phyloP scores from a whole-genome alignment of 2,888 invertebrate genomes.

The Parnassius orleans region DNA sequence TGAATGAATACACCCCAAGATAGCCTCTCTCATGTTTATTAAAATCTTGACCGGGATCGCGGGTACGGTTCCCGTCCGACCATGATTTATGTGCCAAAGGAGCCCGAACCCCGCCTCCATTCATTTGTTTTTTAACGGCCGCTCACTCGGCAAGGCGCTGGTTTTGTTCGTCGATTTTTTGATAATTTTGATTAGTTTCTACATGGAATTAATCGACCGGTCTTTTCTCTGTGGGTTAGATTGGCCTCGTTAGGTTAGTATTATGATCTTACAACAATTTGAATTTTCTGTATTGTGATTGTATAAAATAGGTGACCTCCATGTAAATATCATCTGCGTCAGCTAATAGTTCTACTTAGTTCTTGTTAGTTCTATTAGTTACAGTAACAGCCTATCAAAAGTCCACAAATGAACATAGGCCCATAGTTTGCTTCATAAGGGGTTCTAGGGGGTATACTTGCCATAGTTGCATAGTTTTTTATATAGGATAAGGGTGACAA shows the following conservation, averaged over 20 bases:
- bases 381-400: too few relatives aligned
- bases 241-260: constrained; percentile 30
- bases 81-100: constrained; percentile 70
- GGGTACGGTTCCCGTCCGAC: constrained; percentile 56
- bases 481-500: too few relatives aligned
- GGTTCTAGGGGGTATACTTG: too few relatives aligned
- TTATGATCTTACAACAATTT: background rate
- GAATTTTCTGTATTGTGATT: background rate
- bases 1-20: constrained; percentile 69
- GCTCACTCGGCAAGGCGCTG: constrained; percentile 32
- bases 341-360: too few relatives aligned
- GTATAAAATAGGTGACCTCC: too few relatives aligned
- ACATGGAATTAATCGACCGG: constrained; percentile 63
- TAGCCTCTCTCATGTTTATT: constrained; percentile 73
- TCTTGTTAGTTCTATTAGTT: too few relatives aligned
- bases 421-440: too few relatives aligned
- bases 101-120: constrained; percentile 66
- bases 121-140: constrained; percentile 72
- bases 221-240: constrained; percentile 35
- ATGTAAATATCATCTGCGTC: too few relatives aligned
- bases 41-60: constrained; percentile 64
- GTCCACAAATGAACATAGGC: too few relatives aligned
- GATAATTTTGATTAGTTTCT: constrained; percentile 78
- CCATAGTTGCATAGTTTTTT: too few relatives aligned
- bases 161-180: constrained; percentile 62